These are phyloP conservation scores for Orthosia gothica DNA, from an alignment of 2,888 invertebrate genomes.

Conservation along the genomic window DNA sequence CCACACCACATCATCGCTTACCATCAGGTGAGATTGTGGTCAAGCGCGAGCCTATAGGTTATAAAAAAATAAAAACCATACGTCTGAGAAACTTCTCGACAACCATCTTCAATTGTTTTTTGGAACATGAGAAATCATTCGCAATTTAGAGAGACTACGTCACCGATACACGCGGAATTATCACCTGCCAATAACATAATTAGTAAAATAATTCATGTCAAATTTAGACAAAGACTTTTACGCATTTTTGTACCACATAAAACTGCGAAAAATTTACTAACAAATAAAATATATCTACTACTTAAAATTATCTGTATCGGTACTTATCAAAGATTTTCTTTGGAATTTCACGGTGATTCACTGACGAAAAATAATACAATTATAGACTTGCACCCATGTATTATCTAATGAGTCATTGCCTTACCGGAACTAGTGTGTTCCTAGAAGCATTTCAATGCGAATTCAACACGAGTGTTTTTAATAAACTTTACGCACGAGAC, in stretches of 20 bases:
- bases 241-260: conserved; percentile 8
- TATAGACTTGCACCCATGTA: conserved; percentile 2
- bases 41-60: no score
- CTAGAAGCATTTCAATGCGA: conserved; percentile 15
- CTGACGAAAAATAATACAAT: conserved; percentile 42
- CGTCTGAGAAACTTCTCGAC: neutral
- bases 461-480: conserved; percentile 2
- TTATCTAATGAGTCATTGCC: conserved; percentile 43
- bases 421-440: conserved; percentile 31
- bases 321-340: conserved; percentile 31
- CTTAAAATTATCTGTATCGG: conserved; percentile 29
- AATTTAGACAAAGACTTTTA: conserved; percentile 5
- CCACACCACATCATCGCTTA: no score
- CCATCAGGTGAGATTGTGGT: no score
- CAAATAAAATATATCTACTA: conserved; percentile 1
- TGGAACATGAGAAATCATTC: neutral
- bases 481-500: conserved; percentile 11
- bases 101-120: neutral
- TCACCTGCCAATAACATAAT: conserved; percentile 5
- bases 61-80: no score
- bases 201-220: conserved; percentile 14
- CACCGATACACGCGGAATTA: conserved; percentile 2
- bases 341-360: conserved; percentile 39
- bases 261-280: neutral
- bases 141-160: neutral